phyloP scores from a whole-genome alignment of 2,113 vertebrate genomes.

The Solenodon paradoxus region DNA sequence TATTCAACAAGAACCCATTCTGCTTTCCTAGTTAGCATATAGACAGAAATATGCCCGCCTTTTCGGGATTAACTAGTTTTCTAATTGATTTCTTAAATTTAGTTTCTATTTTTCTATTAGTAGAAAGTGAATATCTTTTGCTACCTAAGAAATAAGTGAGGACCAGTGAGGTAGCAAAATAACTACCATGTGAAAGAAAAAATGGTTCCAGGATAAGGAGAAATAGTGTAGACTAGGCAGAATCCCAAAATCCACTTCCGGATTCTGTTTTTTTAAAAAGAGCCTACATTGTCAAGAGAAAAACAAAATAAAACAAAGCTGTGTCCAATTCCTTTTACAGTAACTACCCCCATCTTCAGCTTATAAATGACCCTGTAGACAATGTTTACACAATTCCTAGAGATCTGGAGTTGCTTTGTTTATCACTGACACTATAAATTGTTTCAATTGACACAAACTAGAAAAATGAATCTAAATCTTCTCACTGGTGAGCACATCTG shows the following conservation, averaged over 20 bases:
- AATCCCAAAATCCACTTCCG: not conserved
- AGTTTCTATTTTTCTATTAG: not conserved
- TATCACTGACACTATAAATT: not conserved
- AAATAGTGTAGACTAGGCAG: not conserved
- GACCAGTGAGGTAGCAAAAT: not conserved
- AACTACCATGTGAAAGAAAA: slow-evolving; percentile 33
- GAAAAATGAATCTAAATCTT: slow-evolving; percentile 12
- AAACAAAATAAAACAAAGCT: not conserved
- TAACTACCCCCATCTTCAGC: not conserved
- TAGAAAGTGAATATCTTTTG: not conserved
- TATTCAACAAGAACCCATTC: not conserved
- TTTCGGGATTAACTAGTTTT: not conserved
- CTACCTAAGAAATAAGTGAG: not conserved
- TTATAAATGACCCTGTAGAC: slow-evolving; percentile 13
- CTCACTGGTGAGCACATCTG: not conserved
- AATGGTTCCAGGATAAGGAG: not conserved
- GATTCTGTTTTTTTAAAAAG: not conserved
- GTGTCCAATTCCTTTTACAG: not conserved
- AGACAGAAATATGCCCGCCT: not conserved
- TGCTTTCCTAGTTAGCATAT: not conserved
- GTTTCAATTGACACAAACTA: slow-evolving; percentile 11
- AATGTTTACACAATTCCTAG: not conserved
- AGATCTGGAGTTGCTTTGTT: not conserved
- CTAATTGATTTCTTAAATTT: not conserved
- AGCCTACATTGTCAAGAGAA: not conserved